Evolutionary conservation across 1,140 invertebrate species (phyloP).

Genomic region (Ceratina australensis): DNA sequence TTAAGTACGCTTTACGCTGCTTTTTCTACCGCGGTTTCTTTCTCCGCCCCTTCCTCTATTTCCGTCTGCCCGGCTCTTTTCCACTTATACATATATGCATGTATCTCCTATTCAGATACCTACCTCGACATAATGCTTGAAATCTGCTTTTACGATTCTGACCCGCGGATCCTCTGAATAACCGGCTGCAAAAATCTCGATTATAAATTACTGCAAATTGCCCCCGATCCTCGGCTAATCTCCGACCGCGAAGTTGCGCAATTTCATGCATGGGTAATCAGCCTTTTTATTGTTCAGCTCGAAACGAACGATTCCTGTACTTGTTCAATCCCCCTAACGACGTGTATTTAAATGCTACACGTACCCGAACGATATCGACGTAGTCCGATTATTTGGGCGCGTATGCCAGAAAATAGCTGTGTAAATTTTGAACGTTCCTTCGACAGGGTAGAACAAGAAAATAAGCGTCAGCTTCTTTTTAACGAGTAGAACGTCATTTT

Average conservation of each 20-base stretch:
- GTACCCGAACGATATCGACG: no score
- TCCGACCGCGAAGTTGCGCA: no score
- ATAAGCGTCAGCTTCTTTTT: slow-evolving; percentile 5
- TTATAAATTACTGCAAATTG: background rate
- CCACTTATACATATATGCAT: background rate
- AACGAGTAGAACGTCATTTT: slow-evolving; percentile 8
- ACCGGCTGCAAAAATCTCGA: background rate
- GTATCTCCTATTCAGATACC: slow-evolving; percentile 17
- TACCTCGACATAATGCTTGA: background rate
- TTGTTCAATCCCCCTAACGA: no score
- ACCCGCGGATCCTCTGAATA: background rate
- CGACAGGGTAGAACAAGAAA: no score
- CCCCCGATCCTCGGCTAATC: no score
- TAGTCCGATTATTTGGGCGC: no score
- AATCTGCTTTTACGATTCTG: background rate
- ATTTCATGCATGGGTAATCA: no score
- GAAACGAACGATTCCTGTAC: no score
- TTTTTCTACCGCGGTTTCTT: background rate
- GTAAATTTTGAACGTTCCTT: no score
- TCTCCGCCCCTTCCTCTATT: background rate
- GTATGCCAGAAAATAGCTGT: no score
- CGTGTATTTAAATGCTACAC: no score
- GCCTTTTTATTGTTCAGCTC: no score
- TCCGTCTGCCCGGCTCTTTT: background rate
- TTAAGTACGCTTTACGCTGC: slow-evolving; percentile 40